phyloP scores from a whole-genome alignment of 2,888 invertebrate genomes.

The Ectemnius lituratus region DNA sequence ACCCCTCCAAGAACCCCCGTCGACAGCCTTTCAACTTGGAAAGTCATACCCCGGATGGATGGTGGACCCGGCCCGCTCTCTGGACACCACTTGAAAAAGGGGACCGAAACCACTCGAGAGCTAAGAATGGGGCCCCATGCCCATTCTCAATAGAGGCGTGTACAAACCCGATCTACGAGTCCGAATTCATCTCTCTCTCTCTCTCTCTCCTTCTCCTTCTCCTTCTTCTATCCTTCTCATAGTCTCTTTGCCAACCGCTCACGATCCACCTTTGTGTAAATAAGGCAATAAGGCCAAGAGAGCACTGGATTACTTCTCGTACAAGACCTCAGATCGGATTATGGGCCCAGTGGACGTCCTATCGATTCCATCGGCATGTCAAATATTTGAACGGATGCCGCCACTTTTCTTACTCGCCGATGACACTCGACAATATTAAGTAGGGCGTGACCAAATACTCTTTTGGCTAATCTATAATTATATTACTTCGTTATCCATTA shows the following conservation, averaged over 20 bases:
- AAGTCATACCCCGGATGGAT: slow-evolving; percentile 67
- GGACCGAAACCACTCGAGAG: slow-evolving; percentile 69
- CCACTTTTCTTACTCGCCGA: background rate
- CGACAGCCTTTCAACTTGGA: slow-evolving; percentile 70
- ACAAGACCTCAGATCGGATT: slow-evolving; percentile 60
- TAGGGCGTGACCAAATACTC: background rate
- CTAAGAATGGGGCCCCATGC: slow-evolving; percentile 61
- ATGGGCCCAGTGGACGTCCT: slow-evolving; percentile 13
- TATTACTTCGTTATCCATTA: too few species aligned
- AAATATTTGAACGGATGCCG: slow-evolving; percentile 28
- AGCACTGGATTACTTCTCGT: slow-evolving; percentile 48
- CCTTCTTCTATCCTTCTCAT: background rate
- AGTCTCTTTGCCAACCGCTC: slow-evolving; percentile 20
- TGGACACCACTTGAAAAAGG: slow-evolving; percentile 40
- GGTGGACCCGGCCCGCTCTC: slow-evolving; percentile 24
- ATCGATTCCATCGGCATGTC: slow-evolving; percentile 22
- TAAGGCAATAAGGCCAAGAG: slow-evolving; percentile 60
- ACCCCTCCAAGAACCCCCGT: slow-evolving; percentile 70
- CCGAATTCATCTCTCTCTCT: slow-evolving; percentile 20
- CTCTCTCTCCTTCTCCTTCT: slow-evolving; percentile 14
- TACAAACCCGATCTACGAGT: slow-evolving; percentile 46
- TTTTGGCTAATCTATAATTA: background rate
- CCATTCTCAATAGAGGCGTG: slow-evolving; percentile 60
- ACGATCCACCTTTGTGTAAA: slow-evolving; percentile 55
- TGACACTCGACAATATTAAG: background rate